Percentiles rank a stretch among this genome's conserved stretches.
Conservation (phyloP, 2,888 invertebrate species). For the Parascotia fuliginaria region DNA sequence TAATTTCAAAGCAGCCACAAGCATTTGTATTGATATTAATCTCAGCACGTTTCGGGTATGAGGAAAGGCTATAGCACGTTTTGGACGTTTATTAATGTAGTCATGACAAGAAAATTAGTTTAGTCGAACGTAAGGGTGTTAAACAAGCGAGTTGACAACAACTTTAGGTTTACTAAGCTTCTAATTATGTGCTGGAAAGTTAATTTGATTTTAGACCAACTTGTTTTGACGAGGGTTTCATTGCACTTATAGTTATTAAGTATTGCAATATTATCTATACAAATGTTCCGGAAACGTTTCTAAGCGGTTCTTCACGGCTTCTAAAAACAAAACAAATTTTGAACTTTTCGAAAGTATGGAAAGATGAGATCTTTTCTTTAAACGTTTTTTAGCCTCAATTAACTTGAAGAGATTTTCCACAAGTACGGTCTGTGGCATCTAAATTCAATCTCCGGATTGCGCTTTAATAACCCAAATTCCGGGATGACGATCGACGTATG, state of each 20-base stretch:
- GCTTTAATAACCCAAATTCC: no score
- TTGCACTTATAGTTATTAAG: neutral
- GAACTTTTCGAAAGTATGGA: no score
- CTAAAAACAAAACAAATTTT: no score
- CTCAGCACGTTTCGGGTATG: slow-evolving; percentile 4
- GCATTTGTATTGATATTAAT: slow-evolving; percentile 4
- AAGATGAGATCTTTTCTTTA: no score
- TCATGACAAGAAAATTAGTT: slow-evolving; percentile 2
- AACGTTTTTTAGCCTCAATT: no score
- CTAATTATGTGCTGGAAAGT: neutral
- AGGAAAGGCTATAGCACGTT: slow-evolving; percentile 2
- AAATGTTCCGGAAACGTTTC: no score
- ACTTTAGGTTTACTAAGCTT: neutral
- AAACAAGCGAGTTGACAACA: neutral
- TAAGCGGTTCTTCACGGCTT: no score
- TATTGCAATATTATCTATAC: neutral
- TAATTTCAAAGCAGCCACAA: slow-evolving; percentile 5
- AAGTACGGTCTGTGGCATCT: no score
- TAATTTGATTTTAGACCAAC: neutral
- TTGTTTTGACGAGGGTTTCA: neutral
- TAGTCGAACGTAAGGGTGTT: slow-evolving; percentile 4
- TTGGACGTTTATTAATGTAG: slow-evolving; percentile 5
- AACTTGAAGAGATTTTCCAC: no score
- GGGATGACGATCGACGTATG: no score
- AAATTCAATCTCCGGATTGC: no score